These are phyloP conservation scores for Merluccius polli DNA, from an alignment of 2,797 vertebrate genomes.

Conservation along the genomic window DNA sequence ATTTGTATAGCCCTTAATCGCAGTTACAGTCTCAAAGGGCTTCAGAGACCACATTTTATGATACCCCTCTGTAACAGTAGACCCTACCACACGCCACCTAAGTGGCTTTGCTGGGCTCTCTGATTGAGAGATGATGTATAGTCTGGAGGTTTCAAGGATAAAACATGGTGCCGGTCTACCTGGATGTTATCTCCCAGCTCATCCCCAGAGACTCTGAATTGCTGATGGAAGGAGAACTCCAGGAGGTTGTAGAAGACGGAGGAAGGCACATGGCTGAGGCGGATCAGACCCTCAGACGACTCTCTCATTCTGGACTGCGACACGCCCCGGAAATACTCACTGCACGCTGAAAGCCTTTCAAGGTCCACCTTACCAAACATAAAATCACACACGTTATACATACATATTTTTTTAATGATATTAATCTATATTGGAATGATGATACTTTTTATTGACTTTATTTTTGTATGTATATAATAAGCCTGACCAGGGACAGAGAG, in stretches of 20 bases:
- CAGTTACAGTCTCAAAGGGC: not conserved
- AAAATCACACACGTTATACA: not conserved
- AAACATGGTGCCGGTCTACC: slow-evolving; percentile 40
- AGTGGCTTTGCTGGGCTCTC: not conserved
- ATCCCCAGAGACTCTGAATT: slow-evolving; percentile 53
- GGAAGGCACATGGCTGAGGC: slow-evolving; percentile 68
- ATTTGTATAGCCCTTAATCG: not conserved
- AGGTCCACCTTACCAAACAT: slow-evolving; percentile 67
- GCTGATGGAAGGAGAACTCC: slow-evolving; percentile 68
- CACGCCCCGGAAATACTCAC: slow-evolving; percentile 74
- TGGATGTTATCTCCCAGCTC: slow-evolving; percentile 65
- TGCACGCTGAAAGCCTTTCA: slow-evolving; percentile 61
- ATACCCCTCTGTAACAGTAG: no score
- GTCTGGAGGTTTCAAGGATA: not conserved
- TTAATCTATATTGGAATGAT: not conserved
- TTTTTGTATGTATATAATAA: no score
- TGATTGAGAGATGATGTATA: no score
- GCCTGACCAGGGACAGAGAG: no score
- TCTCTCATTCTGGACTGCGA: slow-evolving; percentile 76
- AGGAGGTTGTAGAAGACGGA: slow-evolving; percentile 67
- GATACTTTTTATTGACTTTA: not conserved
- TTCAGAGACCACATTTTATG: not conserved
- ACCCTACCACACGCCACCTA: not conserved
- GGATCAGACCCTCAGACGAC: slow-evolving; percentile 59
- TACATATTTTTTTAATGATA: not conserved